These are phyloP conservation scores for Dromococcyx pavoninus DNA, from an alignment of 2,797 vertebrate species.

Conservation along the genomic window DNA sequence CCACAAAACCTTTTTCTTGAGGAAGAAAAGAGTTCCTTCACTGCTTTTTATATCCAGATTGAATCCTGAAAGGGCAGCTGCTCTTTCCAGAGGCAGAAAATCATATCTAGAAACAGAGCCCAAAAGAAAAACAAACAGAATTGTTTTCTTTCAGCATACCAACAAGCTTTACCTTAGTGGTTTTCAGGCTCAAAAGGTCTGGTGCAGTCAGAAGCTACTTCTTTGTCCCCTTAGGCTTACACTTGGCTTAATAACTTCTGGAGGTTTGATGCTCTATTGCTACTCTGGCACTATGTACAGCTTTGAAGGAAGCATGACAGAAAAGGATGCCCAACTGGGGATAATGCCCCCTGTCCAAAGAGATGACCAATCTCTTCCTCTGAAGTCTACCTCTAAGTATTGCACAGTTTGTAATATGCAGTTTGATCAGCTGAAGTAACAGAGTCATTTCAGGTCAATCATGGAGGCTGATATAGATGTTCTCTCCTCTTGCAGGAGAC, in stretches of 20 bases:
- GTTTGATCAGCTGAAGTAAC: constrained; percentile 57
- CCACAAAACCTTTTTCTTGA: neutral
- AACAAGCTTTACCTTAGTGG: neutral
- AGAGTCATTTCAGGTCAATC: constrained; percentile 60
- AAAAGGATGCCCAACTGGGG: neutral
- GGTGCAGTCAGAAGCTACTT: neutral
- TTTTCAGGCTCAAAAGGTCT: neutral
- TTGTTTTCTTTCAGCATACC: neutral
- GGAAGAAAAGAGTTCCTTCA: neutral
- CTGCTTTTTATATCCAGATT: neutral
- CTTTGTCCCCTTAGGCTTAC: neutral
- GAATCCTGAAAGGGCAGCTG: neutral
- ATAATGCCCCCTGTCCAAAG: neutral
- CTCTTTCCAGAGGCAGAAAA: neutral
- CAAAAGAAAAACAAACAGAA: neutral
- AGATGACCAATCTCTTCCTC: neutral
- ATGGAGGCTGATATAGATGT: neutral
- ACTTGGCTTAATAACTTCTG: neutral
- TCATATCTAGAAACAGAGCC: neutral
- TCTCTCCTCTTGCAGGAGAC: neutral
- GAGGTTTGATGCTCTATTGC: neutral
- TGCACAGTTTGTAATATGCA: neutral
- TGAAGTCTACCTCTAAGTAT: neutral
- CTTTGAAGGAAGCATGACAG: neutral
- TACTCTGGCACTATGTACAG: neutral